A percentile compares a stretch with the other conserved stretches of the same genome.
Evolutionary conservation across 2,888 invertebrate genomes (phyloP).

Genomic region (Halictus quadricinctus): DNA sequence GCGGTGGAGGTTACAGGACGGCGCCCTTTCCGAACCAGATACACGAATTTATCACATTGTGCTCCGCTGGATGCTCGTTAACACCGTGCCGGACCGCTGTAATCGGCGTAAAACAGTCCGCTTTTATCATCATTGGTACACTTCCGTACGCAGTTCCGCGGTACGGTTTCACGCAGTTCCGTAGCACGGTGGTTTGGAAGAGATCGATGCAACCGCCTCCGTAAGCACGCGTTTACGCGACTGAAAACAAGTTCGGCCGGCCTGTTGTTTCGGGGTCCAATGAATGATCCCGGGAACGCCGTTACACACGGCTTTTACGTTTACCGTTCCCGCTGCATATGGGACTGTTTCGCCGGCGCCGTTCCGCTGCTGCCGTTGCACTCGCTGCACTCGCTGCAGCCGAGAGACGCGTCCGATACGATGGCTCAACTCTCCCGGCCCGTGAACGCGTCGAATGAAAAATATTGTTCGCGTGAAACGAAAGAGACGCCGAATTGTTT

Average conservation of each 20-base stretch:
- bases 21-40: constrained; percentile 34
- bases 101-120: constrained; percentile 67
- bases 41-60: constrained; percentile 55
- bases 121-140: constrained; percentile 65
- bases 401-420: not conserved
- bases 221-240: constrained; percentile 35
- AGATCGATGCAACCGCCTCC: constrained; percentile 25
- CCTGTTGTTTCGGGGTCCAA: constrained; percentile 50
- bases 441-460: constrained; percentile 34
- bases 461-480: constrained; percentile 19
- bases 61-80: constrained; percentile 54
- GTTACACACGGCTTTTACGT: constrained; percentile 24
- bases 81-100: constrained; percentile 64
- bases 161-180: constrained; percentile 42
- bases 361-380: not conserved
- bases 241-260: constrained; percentile 51
- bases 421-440: not conserved
- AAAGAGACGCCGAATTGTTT: constrained; percentile 13
- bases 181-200: constrained; percentile 17
- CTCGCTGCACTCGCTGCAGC: not conserved
- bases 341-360: not conserved
- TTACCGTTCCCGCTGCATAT: constrained; percentile 9
- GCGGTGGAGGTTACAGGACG: not conserved
- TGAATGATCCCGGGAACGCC: constrained; percentile 56
- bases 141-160: constrained; percentile 48